Evolutionary conservation across 2,888 invertebrate genomes (phyloP).

Genomic region (Steinernema hermaphroditum): DNA sequence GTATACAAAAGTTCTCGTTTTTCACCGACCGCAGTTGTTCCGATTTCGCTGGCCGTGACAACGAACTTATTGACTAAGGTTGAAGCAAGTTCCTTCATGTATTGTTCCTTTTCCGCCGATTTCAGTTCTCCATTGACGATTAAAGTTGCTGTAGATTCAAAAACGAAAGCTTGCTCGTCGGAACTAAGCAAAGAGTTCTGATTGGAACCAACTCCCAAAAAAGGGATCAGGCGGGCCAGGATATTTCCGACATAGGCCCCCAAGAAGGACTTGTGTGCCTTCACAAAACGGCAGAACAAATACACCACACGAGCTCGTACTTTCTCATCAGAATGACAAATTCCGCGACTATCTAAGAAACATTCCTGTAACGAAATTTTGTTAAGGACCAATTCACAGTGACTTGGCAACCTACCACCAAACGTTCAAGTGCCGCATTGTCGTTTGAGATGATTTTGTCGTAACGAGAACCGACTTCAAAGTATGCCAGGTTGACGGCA

Average conservation of each 20-base stretch:
- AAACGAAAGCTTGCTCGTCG: conserved; percentile 72
- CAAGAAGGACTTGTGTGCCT: conserved; percentile 69
- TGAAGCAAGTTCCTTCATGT: conserved; percentile 51
- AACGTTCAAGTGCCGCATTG: conserved; percentile 65
- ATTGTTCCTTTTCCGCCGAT: conserved; percentile 63
- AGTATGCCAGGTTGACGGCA: conserved; percentile 70
- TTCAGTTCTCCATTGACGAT: conserved; percentile 70
- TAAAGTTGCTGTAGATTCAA: conserved; percentile 72
- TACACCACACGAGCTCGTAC: conserved; percentile 71
- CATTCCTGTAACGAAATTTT: conserved; percentile 60
- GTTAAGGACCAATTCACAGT: conserved; percentile 60
- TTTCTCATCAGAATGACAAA: conserved; percentile 69
- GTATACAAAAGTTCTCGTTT: conserved; percentile 33
- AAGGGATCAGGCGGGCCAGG: conserved; percentile 68
- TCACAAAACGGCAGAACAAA: conserved; percentile 72
- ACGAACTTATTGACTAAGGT: conserved; percentile 50
- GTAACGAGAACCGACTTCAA: conserved; percentile 71
- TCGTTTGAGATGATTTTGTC: conserved; percentile 71
- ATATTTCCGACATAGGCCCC: conserved; percentile 49
- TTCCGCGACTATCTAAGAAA: conserved; percentile 71
- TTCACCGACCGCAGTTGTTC: conserved; percentile 37
- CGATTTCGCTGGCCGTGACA: conserved; percentile 41
- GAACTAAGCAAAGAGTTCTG: conserved; percentile 67
- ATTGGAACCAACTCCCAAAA: conserved; percentile 69
- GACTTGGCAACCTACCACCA: conserved; percentile 52